A percentile compares a stretch with the other conserved stretches of the same genome.
Conservation (phyloP, 2,888 invertebrate species). For the Pyralis farinalis region DNA sequence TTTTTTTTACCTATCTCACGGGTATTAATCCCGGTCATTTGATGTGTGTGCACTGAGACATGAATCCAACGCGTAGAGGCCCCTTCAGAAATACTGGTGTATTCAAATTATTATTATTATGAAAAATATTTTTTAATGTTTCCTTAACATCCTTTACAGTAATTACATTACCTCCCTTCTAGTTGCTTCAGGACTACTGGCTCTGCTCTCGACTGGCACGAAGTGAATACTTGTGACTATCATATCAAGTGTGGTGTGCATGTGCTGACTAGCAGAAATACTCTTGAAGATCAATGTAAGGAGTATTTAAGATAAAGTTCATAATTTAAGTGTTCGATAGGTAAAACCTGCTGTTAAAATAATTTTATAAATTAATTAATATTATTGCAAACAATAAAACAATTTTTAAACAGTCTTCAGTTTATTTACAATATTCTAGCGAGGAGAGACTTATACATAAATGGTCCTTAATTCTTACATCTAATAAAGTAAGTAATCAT, state of each 20-base stretch:
- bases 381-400: conserved; percentile 46
- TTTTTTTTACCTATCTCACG: too few relatives aligned
- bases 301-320: conserved; percentile 11
- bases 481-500: conserved; percentile 27
- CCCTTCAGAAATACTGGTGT: too few relatives aligned
- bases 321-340: conserved; percentile 15
- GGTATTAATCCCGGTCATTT: too few relatives aligned
- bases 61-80: too few relatives aligned
- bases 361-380: conserved; percentile 54
- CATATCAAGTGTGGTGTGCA: conserved; percentile 30
- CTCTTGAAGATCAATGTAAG: conserved; percentile 2
- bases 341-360: conserved; percentile 39
- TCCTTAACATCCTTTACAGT: conserved; percentile 45
- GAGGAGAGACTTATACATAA: conserved; percentile 40
- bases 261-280: conserved; percentile 17
- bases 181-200: conserved; percentile 93
- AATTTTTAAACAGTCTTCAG: conserved; percentile 48
- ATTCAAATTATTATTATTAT: conserved; percentile 7
- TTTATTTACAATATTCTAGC: conserved; percentile 66
- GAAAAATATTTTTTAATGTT: conserved; percentile 9
- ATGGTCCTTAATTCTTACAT: conserved; percentile 35
- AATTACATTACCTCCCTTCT: conserved; percentile 97
- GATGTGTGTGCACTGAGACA: too few relatives aligned
- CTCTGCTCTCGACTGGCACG: conserved; percentile 96
- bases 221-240: conserved; percentile 72